A percentile compares a stretch with the other conserved stretches of the same genome.
phyloP scores from a whole-genome alignment of 2,797 vertebrate species.

The Eupleurogrammus muticus region DNA sequence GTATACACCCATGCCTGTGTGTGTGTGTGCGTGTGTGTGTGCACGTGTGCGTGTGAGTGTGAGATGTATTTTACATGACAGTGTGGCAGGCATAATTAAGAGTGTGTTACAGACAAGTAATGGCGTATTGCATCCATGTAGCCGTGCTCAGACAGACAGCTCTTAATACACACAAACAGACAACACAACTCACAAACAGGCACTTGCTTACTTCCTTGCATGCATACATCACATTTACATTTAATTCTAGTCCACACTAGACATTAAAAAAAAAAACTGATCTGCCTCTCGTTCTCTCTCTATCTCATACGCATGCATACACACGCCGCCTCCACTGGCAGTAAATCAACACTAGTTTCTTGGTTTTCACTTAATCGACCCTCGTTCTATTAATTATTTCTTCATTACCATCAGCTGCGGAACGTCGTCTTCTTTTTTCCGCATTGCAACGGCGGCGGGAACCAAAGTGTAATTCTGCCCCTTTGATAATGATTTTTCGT shows the following conservation, averaged over 20 bases:
- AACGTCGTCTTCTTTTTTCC: slow-evolving; percentile 16
- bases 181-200: background rate
- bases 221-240: background rate
- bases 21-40: slow-evolving; percentile 44
- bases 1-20: background rate
- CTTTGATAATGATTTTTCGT: background rate
- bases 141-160: slow-evolving; percentile 27
- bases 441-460: background rate
- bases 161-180: slow-evolving; percentile 13
- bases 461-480: background rate
- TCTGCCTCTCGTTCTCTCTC: background rate
- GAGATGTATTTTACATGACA: slow-evolving; percentile 71
- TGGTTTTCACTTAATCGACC: slow-evolving; percentile 12
- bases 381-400: slow-evolving; percentile 16
- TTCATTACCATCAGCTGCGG: slow-evolving; percentile 5
- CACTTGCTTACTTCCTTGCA: background rate
- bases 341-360: slow-evolving; percentile 28
- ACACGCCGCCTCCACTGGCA: background rate
- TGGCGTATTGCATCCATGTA: slow-evolving; percentile 30
- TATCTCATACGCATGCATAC: background rate
- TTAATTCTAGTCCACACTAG: background rate
- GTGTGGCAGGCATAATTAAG: slow-evolving; percentile 70
- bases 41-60: slow-evolving; percentile 42
- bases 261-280: no score
- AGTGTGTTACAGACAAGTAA: slow-evolving; percentile 60